Base-by-base conservation (phyloP, 2,888 invertebrate species). In the Zaprionus bogoriensis region DNA sequence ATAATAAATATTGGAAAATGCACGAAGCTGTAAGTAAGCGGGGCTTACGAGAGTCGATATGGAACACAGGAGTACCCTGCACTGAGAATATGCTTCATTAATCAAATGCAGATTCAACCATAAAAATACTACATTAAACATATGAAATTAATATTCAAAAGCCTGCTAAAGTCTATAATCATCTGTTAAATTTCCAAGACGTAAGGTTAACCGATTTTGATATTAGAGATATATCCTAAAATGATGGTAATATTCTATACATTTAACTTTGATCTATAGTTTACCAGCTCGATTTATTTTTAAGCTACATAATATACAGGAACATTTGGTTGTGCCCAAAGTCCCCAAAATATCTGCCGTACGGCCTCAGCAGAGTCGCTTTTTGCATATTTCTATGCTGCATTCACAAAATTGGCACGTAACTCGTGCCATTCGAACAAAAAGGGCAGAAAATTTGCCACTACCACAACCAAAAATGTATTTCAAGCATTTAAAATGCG, bases 401-500 rank as follows among this genome's bases (percentile, higher is more conserved):
- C 51, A 44, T 44, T 27, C 23, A 51, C n/a, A 70, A 78, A 67
- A 44, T 77, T 41, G 20, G 42, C 25, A 25, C 20, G 20, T 19
- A 32, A 36, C 17, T 36, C 32, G 44, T 58, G 62, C 50, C 48
- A 23, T 20, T 10, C 30, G 55, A 51, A 14, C 38, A 50, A 57
- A 48, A 61, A 61, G 45, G 51, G 12, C 36, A 48, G 28, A 57
- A 53, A 51, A 67, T 57, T 65, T 48, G 30, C 52, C 48, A 59
- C 44, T 41, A 50, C 44, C 39, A 30, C 32, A 14, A 22, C 14
- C 50, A 50, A 59, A 64, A 55, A 54, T 32, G 46, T 62, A 66
- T 71, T 52, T 57, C 20, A 42, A 60, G 55, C 64, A 80, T 80
- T 71, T 60, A 63, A 71, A 77, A 71, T 55, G 59, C 71, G 55